Evolutionary conservation across 2,113 vertebrate species (phyloP), one percentile per base, ranked within the genome.

Genomic region (Poecile atricapillus): DNA sequence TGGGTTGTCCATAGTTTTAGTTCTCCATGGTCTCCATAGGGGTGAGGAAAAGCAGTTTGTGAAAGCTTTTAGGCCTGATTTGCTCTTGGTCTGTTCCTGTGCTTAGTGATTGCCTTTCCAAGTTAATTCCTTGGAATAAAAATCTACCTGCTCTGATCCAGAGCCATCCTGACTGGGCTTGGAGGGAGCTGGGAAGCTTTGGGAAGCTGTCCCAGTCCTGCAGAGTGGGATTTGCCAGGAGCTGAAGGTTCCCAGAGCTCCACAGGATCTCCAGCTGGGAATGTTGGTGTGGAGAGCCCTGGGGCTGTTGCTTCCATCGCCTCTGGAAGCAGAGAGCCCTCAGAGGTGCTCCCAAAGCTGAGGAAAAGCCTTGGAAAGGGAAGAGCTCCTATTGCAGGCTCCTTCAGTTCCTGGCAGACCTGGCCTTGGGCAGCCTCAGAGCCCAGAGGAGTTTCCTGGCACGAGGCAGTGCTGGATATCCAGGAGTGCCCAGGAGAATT

Each of bases 291-390:
- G 44, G 27, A 70, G 37, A 39, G 35, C 24, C 30, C 21, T 0
- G 3, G 7, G 44, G 11, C 14, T 64, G 18, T 3, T 23, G 23
- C 14, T 63, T 5, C 47, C 37, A 8, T 41, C 0, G 0, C 8
- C 7, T n/a, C 44, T 80, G 75, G 63, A 33, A 33, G 13, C 47
- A 44, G 6, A 10, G 50, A 87, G 50, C 27, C 37, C n/a, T n/a
- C 1, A 0, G 1, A 17, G 50, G 30, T 28, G 84, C 46, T 59
- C 11, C 9, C n/a, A 20, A 19, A 64, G 50, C 82, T 56, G 39
- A 30, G 41, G 75, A 50, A 11, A 33, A 39, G 46, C 22, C 0
- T 33, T 74, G 25, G 10, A 4, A 25, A 62, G 79, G 59, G 89
- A 39, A 58, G 52, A 59, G 74, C 75, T 84, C 43, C 58, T 28